Conservation (phyloP, 1,140 invertebrate species). For the Drosophila pandora region DNA sequence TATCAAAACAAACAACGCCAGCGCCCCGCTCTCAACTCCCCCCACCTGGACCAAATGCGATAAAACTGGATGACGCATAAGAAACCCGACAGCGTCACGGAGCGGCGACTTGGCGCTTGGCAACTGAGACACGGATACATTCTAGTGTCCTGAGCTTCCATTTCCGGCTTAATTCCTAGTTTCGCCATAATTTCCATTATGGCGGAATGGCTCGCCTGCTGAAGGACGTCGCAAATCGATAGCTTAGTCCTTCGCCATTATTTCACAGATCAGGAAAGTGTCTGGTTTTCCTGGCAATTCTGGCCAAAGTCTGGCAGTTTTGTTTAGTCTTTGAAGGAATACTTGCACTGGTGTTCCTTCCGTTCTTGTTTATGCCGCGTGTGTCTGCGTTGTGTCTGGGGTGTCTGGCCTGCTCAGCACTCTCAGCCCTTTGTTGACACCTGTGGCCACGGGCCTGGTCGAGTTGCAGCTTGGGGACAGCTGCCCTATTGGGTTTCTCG, state of each 20-base stretch:
- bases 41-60: not conserved
- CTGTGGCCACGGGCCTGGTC: conserved; percentile 30
- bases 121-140: conserved; percentile 10
- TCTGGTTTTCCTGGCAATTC: too few relatives aligned
- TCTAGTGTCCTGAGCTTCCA: conserved; percentile 2
- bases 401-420: conserved; percentile 5
- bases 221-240: conserved; percentile 27
- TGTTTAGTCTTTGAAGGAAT: conserved; percentile 7
- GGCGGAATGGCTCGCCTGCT: conserved; percentile 23
- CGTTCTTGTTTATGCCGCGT: conserved; percentile 10
- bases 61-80: conserved; percentile 44
- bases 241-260: not conserved
- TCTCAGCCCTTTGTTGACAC: conserved; percentile 21
- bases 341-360: not conserved
- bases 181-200: conserved; percentile 32
- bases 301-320: not conserved
- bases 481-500: conserved; percentile 29
- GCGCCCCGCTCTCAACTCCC: not conserved
- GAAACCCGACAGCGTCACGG: conserved; percentile 22
- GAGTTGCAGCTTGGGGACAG: conserved; percentile 18
- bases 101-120: conserved; percentile 20
- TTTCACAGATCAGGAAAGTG: too few relatives aligned
- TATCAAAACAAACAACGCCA: conserved; percentile 29
- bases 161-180: conserved; percentile 16
- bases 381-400: conserved; percentile 37